Conservation (phyloP, 2,113 vertebrate species). For the Riparia riparia region DNA sequence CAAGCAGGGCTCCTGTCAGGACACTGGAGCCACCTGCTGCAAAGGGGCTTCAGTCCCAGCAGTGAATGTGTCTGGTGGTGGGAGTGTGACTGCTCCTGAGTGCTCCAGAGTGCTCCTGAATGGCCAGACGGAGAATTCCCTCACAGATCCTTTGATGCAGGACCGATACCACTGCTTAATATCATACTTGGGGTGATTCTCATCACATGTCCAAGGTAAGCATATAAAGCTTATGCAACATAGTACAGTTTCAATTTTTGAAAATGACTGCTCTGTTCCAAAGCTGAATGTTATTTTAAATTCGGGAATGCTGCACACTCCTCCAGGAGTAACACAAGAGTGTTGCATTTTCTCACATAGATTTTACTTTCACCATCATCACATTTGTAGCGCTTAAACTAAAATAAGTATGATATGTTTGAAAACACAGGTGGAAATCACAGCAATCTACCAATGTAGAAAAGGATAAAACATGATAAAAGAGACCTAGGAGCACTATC, state of each 20-base stretch:
- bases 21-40: not conserved
- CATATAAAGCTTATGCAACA: not conserved
- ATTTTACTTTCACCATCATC: not conserved
- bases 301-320: not conserved
- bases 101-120: not conserved
- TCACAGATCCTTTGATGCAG: not conserved
- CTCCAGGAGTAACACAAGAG: not conserved
- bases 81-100: not conserved
- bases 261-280: not conserved
- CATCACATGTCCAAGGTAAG: not conserved
- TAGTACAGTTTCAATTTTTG: not conserved
- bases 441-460: not conserved
- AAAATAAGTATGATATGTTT: not conserved
- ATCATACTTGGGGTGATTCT: not conserved
- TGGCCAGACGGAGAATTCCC: not conserved
- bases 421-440: not conserved
- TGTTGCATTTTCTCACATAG: not conserved
- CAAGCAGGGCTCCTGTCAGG: rapidly evolving
- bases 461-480: not conserved
- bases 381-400: not conserved
- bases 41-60: not conserved
- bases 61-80: not conserved
- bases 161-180: not conserved
- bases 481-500: not conserved
- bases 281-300: not conserved